These are phyloP conservation scores for Cynocephalus volans DNA, from an alignment of 2,113 vertebrate genomes.

Conservation along the genomic window DNA sequence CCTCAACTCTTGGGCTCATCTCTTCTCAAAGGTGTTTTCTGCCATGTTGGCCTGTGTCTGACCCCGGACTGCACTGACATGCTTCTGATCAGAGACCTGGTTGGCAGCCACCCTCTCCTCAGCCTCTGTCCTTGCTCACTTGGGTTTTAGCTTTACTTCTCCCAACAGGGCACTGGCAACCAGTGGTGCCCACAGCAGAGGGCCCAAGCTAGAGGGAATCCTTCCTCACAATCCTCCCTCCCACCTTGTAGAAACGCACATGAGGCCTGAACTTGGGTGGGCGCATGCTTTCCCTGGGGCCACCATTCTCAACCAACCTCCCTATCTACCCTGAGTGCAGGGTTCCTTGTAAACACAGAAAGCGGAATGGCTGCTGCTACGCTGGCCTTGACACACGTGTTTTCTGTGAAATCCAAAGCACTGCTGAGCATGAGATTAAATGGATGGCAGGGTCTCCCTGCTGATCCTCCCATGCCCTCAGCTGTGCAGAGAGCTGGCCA, in stretches of 20 bases:
- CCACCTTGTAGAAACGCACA: conserved; percentile 4
- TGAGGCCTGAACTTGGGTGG: neutral
- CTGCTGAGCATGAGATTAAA: neutral
- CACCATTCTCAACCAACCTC: neutral
- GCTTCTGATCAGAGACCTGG: neutral
- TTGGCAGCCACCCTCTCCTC: neutral
- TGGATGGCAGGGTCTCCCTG: neutral
- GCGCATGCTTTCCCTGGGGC: neutral
- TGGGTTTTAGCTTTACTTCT: neutral
- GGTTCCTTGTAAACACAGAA: neutral
- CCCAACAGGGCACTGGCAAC: neutral
- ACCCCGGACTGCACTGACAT: neutral
- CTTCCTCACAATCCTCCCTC: neutral
- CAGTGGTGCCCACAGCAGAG: neutral
- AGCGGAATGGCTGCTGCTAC: neutral
- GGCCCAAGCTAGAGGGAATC: neutral
- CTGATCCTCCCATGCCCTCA: neutral
- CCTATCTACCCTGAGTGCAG: neutral
- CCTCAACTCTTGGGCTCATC: neutral
- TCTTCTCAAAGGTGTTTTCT: neutral
- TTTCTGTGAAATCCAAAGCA: neutral
- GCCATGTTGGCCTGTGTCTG: neutral
- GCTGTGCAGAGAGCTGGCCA: neutral
- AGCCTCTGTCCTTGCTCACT: neutral
- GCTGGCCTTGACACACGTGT: neutral